phyloP scores from a whole-genome alignment of 2,888 invertebrate genomes.

The Salticus scenicus region DNA sequence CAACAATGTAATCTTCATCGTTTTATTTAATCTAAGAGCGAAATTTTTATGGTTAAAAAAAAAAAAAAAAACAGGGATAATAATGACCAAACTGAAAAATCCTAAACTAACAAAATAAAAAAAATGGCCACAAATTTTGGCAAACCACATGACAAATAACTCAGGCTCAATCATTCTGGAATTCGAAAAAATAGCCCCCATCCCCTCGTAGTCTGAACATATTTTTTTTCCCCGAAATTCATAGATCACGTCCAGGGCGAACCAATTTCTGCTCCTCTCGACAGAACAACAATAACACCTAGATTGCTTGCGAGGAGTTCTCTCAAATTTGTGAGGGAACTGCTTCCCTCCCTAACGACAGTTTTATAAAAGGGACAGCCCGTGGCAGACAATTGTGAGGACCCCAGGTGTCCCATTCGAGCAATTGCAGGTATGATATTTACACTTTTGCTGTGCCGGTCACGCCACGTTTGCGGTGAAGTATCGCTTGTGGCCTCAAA shows the following conservation, averaged over 20 bases:
- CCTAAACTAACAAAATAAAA: not conserved
- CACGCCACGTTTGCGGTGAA: conserved; percentile 14
- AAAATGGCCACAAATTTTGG: conserved; percentile 38
- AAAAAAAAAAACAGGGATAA: no score
- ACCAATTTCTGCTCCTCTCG: conserved; percentile 34
- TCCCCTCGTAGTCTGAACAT: not conserved
- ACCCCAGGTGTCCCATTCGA: conserved; percentile 55
- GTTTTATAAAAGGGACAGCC: conserved; percentile 56
- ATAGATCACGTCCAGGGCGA: conserved; percentile 50
- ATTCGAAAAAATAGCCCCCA: not conserved
- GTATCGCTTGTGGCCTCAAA: not conserved
- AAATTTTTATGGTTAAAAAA: no score
- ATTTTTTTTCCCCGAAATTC: conserved; percentile 14
- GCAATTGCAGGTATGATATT: conserved; percentile 58
- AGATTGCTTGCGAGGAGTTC: conserved; percentile 37
- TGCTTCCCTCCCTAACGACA: conserved; percentile 35
- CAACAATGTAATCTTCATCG: not conserved
- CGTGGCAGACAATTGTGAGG: conserved; percentile 38
- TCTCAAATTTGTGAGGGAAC: conserved; percentile 9
- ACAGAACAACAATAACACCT: conserved; percentile 58
- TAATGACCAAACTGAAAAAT: no score
- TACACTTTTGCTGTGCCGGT: conserved; percentile 50
- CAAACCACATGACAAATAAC: conserved; percentile 63
- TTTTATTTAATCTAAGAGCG: not conserved
- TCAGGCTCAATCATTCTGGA: conserved; percentile 54